phyloP scores from a whole-genome alignment of 2,113 vertebrate genomes.

The Dasyurus viverrinus region DNA sequence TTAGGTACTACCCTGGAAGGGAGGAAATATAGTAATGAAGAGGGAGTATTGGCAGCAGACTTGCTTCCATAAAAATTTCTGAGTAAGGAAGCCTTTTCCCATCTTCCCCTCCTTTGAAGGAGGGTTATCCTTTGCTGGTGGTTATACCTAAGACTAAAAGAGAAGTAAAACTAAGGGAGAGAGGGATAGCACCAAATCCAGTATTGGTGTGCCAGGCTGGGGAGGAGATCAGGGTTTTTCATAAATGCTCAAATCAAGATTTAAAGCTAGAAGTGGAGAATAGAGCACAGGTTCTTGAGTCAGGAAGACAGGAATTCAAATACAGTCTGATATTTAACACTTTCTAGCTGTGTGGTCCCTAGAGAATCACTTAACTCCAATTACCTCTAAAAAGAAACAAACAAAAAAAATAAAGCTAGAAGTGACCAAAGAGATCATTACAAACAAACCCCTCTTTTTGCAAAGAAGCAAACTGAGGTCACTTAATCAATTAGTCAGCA shows the following conservation, averaged over 20 bases:
- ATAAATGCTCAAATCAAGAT: not conserved
- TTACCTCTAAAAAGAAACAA: no score
- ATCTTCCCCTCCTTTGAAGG: not conserved
- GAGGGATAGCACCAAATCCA: not conserved
- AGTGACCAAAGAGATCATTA: not conserved
- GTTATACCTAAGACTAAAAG: no score
- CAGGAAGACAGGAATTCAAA: no score
- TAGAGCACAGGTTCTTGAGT: no score
- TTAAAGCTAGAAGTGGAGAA: not conserved
- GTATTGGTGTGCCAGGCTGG: not conserved
- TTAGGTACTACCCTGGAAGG: not conserved
- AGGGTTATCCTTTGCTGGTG: not conserved
- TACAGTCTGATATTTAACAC: no score
- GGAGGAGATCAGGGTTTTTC: not conserved
- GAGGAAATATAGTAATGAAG: not conserved
- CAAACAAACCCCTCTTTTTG: not conserved
- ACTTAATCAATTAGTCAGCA: no score
- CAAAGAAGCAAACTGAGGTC: not conserved
- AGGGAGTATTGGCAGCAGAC: no score
- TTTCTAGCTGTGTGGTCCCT: no score
- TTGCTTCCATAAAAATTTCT: not conserved
- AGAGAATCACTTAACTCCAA: no score
- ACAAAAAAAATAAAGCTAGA: not conserved
- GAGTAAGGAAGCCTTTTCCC: no score
- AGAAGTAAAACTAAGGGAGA: not conserved